Percentiles rank a stretch among this genome's conserved stretches.
Conservation (phyloP, 2,888 invertebrate genomes). For the Limnephilus rhombicus region DNA sequence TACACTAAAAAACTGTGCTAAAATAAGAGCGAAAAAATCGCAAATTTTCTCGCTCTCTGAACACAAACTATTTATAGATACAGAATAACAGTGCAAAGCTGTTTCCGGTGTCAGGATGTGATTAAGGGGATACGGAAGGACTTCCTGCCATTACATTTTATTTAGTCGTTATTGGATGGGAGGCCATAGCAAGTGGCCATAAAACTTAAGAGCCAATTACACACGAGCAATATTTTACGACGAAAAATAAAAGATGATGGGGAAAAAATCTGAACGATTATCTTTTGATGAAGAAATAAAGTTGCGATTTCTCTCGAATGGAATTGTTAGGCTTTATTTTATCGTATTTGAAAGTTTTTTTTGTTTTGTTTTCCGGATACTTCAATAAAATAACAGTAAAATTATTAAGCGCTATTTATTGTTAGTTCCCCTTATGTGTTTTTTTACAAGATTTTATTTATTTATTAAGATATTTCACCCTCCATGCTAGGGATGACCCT, state of each 20-base stretch:
- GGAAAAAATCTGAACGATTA: background rate
- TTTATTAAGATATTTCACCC: too few species aligned
- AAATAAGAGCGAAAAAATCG: background rate
- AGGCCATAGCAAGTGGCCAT: background rate
- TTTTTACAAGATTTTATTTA: too few species aligned
- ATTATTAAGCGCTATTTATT: too few species aligned
- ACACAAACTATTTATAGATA: background rate
- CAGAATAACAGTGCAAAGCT: background rate
- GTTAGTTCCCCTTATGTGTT: too few species aligned
- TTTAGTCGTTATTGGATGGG: background rate
- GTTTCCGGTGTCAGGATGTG: background rate
- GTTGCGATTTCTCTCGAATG: background rate
- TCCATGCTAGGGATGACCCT: too few species aligned
- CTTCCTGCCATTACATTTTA: background rate
- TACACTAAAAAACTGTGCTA: background rate
- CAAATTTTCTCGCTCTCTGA: background rate
- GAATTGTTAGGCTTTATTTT: background rate
- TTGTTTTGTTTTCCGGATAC: too few species aligned
- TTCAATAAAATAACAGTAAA: too few species aligned
- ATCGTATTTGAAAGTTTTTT: too few species aligned
- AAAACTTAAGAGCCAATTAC: background rate
- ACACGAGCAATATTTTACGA: background rate
- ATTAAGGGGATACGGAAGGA: background rate
- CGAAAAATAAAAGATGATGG: background rate
- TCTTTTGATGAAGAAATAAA: background rate